Conservation (phyloP, 2,797 vertebrate genomes). For the Danio jaintianensis region DNA sequence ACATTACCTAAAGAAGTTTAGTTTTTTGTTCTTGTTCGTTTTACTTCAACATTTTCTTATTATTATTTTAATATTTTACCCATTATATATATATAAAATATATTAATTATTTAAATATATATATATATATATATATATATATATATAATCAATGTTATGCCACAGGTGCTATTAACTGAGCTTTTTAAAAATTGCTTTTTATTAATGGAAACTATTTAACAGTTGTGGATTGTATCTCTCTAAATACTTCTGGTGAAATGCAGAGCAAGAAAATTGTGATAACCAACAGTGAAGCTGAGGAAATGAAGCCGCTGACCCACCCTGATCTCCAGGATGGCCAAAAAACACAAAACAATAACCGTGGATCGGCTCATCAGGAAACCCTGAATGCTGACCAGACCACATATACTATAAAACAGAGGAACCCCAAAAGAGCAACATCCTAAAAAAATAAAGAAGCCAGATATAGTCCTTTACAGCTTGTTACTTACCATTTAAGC, state of each 20-base stretch:
- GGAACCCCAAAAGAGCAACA: constrained; percentile 51
- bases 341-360: constrained; percentile 73
- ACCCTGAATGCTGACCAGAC: constrained; percentile 27
- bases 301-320: constrained; percentile 69
- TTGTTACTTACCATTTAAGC: background rate
- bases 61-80: too few relatives aligned
- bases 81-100: too few relatives aligned
- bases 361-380: constrained; percentile 62
- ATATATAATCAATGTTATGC: too few relatives aligned
- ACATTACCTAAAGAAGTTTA: too few relatives aligned
- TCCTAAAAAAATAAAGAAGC: constrained; percentile 14
- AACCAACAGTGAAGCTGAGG: constrained; percentile 70
- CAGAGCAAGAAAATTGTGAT: constrained; percentile 71
- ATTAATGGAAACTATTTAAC: background rate
- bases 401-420: constrained; percentile 45
- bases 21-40: too few relatives aligned
- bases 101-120: too few relatives aligned
- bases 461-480: constrained; percentile 34
- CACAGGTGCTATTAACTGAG: background rate
- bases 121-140: too few relatives aligned
- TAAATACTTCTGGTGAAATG: constrained; percentile 61
- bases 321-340: constrained; percentile 66
- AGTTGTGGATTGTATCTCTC: constrained; percentile 32
- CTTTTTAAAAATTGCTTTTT: background rate
- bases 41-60: too few relatives aligned